Evolutionary conservation across 2,113 vertebrate genomes (phyloP).

Genomic region (Agapornis roseicollis): DNA sequence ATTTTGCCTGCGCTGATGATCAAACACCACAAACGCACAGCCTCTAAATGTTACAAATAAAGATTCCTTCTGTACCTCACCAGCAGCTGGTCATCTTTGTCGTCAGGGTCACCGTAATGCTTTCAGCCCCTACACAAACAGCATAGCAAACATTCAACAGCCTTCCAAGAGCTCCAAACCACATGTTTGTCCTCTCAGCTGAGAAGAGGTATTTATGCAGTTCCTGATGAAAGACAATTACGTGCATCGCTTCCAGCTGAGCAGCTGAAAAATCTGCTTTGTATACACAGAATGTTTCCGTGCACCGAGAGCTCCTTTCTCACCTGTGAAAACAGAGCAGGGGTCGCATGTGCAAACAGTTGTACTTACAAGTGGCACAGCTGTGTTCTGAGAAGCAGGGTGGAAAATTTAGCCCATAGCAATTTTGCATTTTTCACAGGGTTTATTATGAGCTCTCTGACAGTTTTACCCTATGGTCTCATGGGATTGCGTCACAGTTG

Average conservation of each 20-base stretch:
- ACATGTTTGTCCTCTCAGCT: not conserved
- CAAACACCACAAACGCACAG: not conserved
- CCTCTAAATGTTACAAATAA: not conserved
- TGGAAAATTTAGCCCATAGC: conserved; percentile 65
- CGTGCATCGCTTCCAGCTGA: not conserved
- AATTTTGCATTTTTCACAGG: conserved; percentile 55
- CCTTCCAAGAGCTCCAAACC: not conserved
- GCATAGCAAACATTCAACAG: not conserved
- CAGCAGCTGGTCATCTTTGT: not conserved
- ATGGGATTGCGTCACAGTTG: conserved; percentile 10
- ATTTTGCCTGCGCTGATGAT: not conserved
- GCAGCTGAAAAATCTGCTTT: conserved; percentile 18
- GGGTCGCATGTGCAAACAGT: not conserved
- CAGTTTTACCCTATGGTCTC: conserved; percentile 32
- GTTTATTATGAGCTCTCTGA: conserved; percentile 48
- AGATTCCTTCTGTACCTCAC: not conserved
- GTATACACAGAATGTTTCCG: not conserved
- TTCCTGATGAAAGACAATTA: conserved; percentile 23
- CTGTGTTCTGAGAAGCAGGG: conserved; percentile 46
- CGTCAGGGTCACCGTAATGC: not conserved
- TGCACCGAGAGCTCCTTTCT: conserved; percentile 3
- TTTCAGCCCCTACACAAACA: not conserved
- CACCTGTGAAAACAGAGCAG: conserved; percentile 49
- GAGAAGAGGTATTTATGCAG: not conserved
- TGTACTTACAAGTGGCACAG: conserved; percentile 38